Base-by-base conservation (phyloP, 37 sponge, comb jelly and placozoan genomes). In the Halisarca cf. caerulea region DNA sequence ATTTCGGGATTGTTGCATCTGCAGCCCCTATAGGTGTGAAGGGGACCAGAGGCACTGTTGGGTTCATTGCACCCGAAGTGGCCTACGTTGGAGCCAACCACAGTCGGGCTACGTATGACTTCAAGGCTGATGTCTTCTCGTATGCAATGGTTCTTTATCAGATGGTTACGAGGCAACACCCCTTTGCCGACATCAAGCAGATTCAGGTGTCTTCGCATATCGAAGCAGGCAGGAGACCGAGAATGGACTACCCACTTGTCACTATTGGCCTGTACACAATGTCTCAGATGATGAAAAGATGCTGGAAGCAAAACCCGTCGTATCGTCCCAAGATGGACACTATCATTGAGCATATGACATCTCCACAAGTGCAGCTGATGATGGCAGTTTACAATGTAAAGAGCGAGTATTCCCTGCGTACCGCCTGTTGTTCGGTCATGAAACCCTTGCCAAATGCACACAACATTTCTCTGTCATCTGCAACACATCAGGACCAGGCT, bases 351-450 rank as follows among this genome's bases (percentile, higher is more conserved):
- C 41, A 78, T 15, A 30, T 93, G 24, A 78, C 71, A 37, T 55
- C 33, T 0, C 35, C 87, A 0, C 14, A 78, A 42, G 73, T 82
- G 43, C 90, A 93, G 88, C 80, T 82, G 0, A 44, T 87, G n/a
- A 93, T 93, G 90, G 80, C 75, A 18, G 88, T 93, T 8, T 43
- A 62, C 24, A 85, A 91, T 0, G 70, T 93, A 35, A 81, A 77
- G 27, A 87, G 93, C 78, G 69, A 72, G 53, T 66, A 60, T 34
- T 66, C 81, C 23, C n/a, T 86, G 58, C 51, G 70, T 0, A 21
- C 59, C 23, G 87, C 71, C 0, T 70, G 72, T 35, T 37, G 39
- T 25, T 74, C 21, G 43, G 41, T 15, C 6, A 30, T 3, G 18
- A 37, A 23, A 15, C 44, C 24, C 1, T 40, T 21, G n/a, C 21